Evolutionary conservation across 2,888 invertebrate species (phyloP), one percentile per base, ranked within the genome.

Genomic region (Herminia tarsipennalis): DNA sequence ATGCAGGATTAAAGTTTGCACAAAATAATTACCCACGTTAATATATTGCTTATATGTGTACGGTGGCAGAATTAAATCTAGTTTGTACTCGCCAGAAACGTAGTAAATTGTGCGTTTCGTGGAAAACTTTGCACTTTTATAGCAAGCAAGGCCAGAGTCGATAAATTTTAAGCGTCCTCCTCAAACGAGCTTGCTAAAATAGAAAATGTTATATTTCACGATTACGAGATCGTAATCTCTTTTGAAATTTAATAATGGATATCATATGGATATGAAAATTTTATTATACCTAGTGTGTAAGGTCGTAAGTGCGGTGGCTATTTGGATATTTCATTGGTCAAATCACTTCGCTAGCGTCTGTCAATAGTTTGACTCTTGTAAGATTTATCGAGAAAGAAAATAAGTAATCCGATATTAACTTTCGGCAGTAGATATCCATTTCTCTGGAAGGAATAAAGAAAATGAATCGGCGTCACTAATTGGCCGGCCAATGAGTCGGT

Each of bases 191-290:
- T 76, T 65, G 65, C 69, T 77, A 66, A 71, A 70, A 70, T 63
- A 72, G 76, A 80, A 74, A 81, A 78, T 73, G 74, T 81, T 80
- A 78, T 83, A 82, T 77, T 81, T 81, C 76, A 83, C 78, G 76
- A 83, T 82, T 81, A 61, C 72, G 76, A 72, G 76, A 81, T 78
- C 76, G 74, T 83, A 84, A 86, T 83, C 78, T 78, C 73, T 66
- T 81, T 72, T 72, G 76, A 86, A 83, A 82, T 86, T 83, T 83
- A 80, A 83, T 84, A 83, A 81, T 81, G 70, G 75, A 67, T 69
- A 73, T 74, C 73, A 76, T 77, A 79, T 68, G 73, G 66, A 49
- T 65, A 75, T 62, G 61, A 76, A 69, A 74, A 71, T 70, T 71
- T 74, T 72, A 76, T 73, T 72, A 65, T 62, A 72, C 58, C 71